Percentiles rank a stretch among this genome's conserved stretches.
These are phyloP conservation scores for Hemibagrus wyckioides DNA, from an alignment of 2,113 vertebrate genomes.

Conservation along the genomic window DNA sequence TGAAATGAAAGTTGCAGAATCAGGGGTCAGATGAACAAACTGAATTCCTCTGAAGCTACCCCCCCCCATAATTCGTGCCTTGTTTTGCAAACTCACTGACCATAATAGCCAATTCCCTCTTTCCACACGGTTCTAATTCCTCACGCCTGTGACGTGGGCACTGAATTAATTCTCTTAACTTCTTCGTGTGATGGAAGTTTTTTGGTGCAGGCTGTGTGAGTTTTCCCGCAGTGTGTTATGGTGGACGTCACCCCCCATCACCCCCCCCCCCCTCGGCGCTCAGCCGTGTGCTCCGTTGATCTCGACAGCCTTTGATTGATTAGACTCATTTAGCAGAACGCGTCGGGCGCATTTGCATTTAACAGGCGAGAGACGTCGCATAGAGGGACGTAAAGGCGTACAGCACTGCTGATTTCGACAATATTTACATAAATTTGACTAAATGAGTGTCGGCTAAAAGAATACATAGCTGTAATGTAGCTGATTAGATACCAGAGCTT, in stretches of 20 bases:
- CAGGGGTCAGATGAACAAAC: background rate
- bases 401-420: background rate
- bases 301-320: slow-evolving; percentile 42
- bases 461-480: background rate
- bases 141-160: background rate
- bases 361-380: background rate
- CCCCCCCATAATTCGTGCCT: slow-evolving; percentile 25
- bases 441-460: background rate
- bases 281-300: background rate
- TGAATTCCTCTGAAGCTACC: background rate
- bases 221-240: background rate
- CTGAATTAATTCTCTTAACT: background rate
- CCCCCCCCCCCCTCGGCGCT: background rate
- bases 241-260: no score
- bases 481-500: background rate
- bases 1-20: background rate
- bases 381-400: background rate
- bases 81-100: slow-evolving; percentile 1
- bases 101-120: slow-evolving; percentile 5
- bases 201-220: background rate
- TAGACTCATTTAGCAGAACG: slow-evolving; percentile 36
- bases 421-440: background rate
- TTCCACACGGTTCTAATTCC: slow-evolving; percentile 16
- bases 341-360: slow-evolving; percentile 26
- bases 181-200: background rate